These are phyloP conservation scores for Thaumatotibia leucotreta DNA, from an alignment of 1,140 invertebrate genomes.

Conservation along the genomic window DNA sequence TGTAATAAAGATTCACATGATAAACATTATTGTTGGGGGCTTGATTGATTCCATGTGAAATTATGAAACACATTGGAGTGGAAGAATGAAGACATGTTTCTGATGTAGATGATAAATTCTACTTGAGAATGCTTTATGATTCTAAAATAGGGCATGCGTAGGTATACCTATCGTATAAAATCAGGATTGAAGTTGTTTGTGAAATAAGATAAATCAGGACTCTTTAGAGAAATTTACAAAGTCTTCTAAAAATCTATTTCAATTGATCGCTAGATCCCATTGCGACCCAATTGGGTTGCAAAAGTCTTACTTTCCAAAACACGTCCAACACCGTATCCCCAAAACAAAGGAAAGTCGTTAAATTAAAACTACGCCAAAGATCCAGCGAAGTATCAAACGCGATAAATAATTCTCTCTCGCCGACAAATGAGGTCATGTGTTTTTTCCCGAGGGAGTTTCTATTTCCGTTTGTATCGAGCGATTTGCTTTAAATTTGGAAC, in stretches of 20 bases:
- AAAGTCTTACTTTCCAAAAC: background rate
- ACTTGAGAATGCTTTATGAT: no score
- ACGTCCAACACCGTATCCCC: background rate
- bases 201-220: no score
- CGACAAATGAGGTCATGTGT: constrained; percentile 76
- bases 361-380: constrained; percentile 63
- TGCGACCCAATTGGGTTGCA: no score
- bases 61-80: background rate
- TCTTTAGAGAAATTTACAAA: no score
- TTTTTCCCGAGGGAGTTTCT: constrained; percentile 75
- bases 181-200: no score
- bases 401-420: constrained; percentile 72
- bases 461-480: constrained; percentile 72
- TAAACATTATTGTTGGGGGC: constrained; percentile 2
- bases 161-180: no score
- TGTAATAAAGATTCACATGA: constrained; percentile 7
- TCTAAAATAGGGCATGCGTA: no score
- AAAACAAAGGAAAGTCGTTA: background rate
- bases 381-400: constrained; percentile 62
- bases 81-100: background rate
- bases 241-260: no score
- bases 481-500: constrained; percentile 72
- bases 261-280: no score
- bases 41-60: constrained; percentile 6
- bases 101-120: no score